A percentile compares a stretch with the other conserved stretches of the same genome.
Conservation (phyloP, 2,797 vertebrate genomes). For the Psittacula echo region DNA sequence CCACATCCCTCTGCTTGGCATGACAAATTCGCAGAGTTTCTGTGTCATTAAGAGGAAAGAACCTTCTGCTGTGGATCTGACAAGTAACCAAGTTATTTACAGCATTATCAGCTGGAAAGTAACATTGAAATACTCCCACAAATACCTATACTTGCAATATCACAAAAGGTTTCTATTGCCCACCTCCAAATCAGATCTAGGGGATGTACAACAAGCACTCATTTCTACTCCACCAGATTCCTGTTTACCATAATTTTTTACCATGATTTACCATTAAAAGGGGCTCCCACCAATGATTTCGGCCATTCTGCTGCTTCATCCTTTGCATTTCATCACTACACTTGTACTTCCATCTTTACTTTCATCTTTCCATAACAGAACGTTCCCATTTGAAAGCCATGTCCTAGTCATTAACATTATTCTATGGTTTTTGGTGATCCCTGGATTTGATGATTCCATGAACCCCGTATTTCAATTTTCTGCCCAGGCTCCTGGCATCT, state of each 20-base stretch:
- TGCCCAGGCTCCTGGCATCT: neutral
- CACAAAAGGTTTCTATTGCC: neutral
- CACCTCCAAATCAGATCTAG: neutral
- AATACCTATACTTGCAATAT: neutral
- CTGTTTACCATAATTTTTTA: neutral
- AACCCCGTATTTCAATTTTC: neutral
- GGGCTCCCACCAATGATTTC: neutral
- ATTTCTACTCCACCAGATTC: neutral
- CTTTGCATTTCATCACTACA: neutral
- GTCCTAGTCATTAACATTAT: neutral
- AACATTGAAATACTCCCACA: neutral
- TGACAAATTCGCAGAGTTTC: neutral
- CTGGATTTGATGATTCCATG: neutral
- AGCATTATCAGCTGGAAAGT: neutral
- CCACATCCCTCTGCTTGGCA: accelerated
- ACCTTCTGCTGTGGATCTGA: neutral
- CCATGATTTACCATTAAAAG: neutral
- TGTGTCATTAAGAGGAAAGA: neutral
- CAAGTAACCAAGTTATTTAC: neutral
- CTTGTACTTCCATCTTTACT: neutral
- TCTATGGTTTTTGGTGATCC: neutral
- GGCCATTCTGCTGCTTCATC: neutral
- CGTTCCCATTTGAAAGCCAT: accelerated
- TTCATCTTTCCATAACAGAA: neutral
- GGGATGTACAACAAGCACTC: neutral